Base-by-base conservation (phyloP, 2,797 vertebrate genomes). In the Buceros bicornis region DNA sequence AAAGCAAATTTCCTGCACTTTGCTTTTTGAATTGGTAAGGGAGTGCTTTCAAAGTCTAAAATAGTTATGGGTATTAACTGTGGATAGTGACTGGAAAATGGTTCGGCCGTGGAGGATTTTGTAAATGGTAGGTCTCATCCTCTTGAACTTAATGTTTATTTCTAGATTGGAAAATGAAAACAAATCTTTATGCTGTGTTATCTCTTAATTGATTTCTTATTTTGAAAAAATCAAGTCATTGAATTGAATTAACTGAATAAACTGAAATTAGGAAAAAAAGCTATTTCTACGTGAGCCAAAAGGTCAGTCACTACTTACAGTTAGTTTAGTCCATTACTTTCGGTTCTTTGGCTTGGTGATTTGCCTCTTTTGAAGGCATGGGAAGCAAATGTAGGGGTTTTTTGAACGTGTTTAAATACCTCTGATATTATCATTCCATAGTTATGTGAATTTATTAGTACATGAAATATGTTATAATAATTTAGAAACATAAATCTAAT, bases 131-230 rank as follows among this genome's bases (percentile, higher is more conserved):
- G 48, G 50, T 87, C 42, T 89, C 48, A 70, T 92, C 22, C 31
- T 82, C 47, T 72, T 89, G 40, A 28, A 45, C n/a, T 67, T 80
- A 66, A 35, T 80, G 67, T 77, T 95, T 93, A 42, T 82, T 83
- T 80, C 48, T 67, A 40, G 48, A 40, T 61, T 26, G 35, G 33
- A 86, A 76, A 91, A 81, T 3, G 22, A 69, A 93, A 83, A 54
- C 37, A 85, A 74, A 78, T 74, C 64, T 90, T 92, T 19, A 22
- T 91, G 53, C 78, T 54, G 0, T 74, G 51, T 80, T 85, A 35
- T 87, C 90, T 89, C 73, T 79, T 90, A 95, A 89, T 76, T 70
- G 81, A 85, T 92, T 90, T 85, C 50, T 95, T 94, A 65, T 92
- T 94, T 92, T 83, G 37, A 65, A 78, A 24, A 57, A 80, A 89